Evolutionary conservation across 2,888 invertebrate genomes (phyloP).

Genomic region (Cecidostiba fungosa): DNA sequence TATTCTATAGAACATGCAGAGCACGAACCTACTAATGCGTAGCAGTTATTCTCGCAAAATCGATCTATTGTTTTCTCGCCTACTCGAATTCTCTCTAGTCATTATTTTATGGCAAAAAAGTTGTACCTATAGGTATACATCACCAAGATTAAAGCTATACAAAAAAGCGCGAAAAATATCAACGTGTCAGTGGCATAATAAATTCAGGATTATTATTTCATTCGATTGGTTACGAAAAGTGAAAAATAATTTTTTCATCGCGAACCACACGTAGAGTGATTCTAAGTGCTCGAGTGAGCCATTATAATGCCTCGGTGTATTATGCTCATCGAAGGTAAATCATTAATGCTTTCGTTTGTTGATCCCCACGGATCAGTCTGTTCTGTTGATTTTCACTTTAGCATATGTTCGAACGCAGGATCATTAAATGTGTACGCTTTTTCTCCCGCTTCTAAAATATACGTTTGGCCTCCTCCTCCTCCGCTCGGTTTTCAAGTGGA

Average conservation of each 20-base stretch:
- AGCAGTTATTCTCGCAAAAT: too few species aligned
- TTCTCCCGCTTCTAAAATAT: not conserved
- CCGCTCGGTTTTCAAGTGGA: slow-evolving; percentile 4
- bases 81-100: too few species aligned
- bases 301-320: not conserved
- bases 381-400: slow-evolving; percentile 25
- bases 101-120: too few species aligned
- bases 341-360: not conserved
- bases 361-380: not conserved
- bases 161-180: not conserved
- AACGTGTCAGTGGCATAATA: not conserved
- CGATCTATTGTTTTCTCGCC: too few species aligned
- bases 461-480: not conserved
- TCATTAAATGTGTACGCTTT: not conserved
- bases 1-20: too few species aligned
- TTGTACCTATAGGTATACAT: too few species aligned
- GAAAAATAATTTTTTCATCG: not conserved
- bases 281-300: not conserved
- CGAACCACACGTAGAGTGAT: not conserved
- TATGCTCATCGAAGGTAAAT: not conserved
- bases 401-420: not conserved
- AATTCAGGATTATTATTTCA: not conserved
- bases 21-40: too few species aligned
- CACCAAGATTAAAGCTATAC: too few species aligned
- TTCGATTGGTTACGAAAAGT: not conserved